phyloP scores from a whole-genome alignment of 2,113 vertebrate species.

The Callopanchax toddi region DNA sequence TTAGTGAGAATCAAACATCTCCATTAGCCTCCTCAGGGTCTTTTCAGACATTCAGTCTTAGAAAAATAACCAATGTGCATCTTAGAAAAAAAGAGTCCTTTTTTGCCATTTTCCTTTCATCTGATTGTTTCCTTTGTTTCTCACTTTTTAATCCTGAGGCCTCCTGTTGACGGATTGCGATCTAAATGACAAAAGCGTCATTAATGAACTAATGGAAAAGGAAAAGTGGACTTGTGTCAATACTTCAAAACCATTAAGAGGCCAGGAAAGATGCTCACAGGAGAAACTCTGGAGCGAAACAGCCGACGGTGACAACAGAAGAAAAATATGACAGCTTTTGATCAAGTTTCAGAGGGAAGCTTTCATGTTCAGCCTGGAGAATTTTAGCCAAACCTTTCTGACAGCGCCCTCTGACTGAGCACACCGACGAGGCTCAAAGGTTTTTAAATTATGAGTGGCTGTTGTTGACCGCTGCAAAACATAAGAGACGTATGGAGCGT shows the following conservation, averaged over 20 bases:
- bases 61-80: slow-evolving; percentile 72
- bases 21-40: slow-evolving; percentile 65
- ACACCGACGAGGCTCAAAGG: slow-evolving; percentile 48
- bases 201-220: slow-evolving; percentile 44
- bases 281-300: slow-evolving; percentile 56
- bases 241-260: slow-evolving; percentile 67
- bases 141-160: slow-evolving; percentile 57
- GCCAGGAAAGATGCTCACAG: slow-evolving; percentile 54
- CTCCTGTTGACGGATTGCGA: slow-evolving; percentile 57
- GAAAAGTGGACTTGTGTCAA: slow-evolving; percentile 72
- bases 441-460: slow-evolving; percentile 62
- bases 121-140: slow-evolving; percentile 30
- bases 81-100: slow-evolving; percentile 61
- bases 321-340: slow-evolving; percentile 68
- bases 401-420: slow-evolving; percentile 56
- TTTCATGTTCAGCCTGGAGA: slow-evolving; percentile 69
- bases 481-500: slow-evolving; percentile 19
- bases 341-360: slow-evolving; percentile 53
- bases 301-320: slow-evolving; percentile 52
- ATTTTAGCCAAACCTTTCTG: slow-evolving; percentile 50
- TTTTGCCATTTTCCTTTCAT: background rate
- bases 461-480: slow-evolving; percentile 39
- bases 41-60: slow-evolving; percentile 81
- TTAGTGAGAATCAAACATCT: slow-evolving; percentile 73
- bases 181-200: slow-evolving; percentile 79